phyloP scores from a whole-genome alignment of 2,888 invertebrate genomes.

The Xestia xanthographa region DNA sequence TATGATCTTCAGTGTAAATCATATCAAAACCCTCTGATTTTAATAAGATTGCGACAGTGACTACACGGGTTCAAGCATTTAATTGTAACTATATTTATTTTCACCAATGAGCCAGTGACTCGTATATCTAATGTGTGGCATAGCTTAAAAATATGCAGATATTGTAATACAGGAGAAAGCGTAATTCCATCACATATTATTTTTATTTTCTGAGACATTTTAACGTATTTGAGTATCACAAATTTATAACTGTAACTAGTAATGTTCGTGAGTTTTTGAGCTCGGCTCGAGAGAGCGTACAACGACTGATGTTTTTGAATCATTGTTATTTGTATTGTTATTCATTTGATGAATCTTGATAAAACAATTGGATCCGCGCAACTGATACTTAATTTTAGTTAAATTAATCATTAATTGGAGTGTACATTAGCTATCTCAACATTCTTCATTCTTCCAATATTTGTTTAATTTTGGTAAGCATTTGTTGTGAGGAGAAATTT shows the following conservation, averaged over 20 bases:
- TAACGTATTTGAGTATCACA: slow-evolving; percentile 50
- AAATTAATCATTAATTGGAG: slow-evolving; percentile 47
- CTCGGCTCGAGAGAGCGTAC: slow-evolving; percentile 10
- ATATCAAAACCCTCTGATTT: slow-evolving; percentile 52
- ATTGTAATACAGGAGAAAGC: slow-evolving; percentile 3
- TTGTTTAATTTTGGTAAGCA: slow-evolving; percentile 66
- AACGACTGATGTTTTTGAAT: slow-evolving; percentile 61
- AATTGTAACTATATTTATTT: slow-evolving; percentile 37
- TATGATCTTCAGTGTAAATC: slow-evolving; percentile 49
- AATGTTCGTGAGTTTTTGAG: slow-evolving; percentile 24
- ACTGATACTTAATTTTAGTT: slow-evolving; percentile 57
- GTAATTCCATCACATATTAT: slow-evolving; percentile 46
- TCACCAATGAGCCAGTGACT: slow-evolving; percentile 31
- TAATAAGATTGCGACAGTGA: slow-evolving; percentile 25
- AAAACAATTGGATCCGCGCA: slow-evolving; percentile 23
- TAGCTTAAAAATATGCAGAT: slow-evolving; percentile 20
- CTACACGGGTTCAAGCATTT: slow-evolving; percentile 48
- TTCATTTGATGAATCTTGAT: slow-evolving; percentile 22
- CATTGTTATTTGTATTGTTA: slow-evolving; percentile 31
- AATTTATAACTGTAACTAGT: slow-evolving; percentile 29
- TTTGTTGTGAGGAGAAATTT: slow-evolving; percentile 66
- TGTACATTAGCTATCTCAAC: slow-evolving; percentile 44
- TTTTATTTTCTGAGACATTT: slow-evolving; percentile 55
- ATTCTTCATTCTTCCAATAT: slow-evolving; percentile 67
- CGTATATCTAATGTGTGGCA: background rate